Base-by-base conservation (phyloP, 2,888 invertebrate genomes). In the Melinaea menophilus region DNA sequence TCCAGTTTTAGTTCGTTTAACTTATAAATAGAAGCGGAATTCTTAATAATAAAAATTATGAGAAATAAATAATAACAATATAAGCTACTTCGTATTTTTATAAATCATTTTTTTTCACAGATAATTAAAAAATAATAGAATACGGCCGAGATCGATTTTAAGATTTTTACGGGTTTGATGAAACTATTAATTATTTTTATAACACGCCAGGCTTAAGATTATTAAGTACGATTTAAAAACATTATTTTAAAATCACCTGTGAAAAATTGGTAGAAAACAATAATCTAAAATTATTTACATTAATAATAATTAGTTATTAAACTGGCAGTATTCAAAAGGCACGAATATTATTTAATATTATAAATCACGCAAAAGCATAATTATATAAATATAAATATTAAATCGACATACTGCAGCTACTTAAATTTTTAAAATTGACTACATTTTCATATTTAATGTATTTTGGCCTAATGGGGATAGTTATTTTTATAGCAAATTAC, bases 261-360 rank as follows among this genome's bases (percentile, higher is more conserved):
- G 84, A 84, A 86, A 80, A 84, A 82, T 80, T 76, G 75, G 69
- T 61, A 65, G 54, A 66, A 63, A 71, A 74, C 71, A 73, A 73
- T 74, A 73, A 45, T 68, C 66, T 75, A 77, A 78, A 75, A 76
- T 73, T 87, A 86, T 86, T 81, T 86, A 87, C 86, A 87, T 79
- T 80, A 80, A 71, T 78, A 72, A 22, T 79, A 79, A 75, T 69
- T 72, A 71, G 65, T 87, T 83, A 86, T 81, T 88, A 5, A 86
- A 85, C 84, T 88, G 88, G 86, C 88, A 88, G 86, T 86, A 84
- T 68, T 81, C 75, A 80, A 80, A 88, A 89, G 88, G 88, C 88
- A 88, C 86, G 69, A 76, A 69, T 68, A 65, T 54, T 62, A 65
- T 67, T 59, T 47, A 4, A 58, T 35, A 55, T 46, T 55, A 56